These are phyloP conservation scores for Tautogolabrus adspersus DNA, from an alignment of 2,113 vertebrate genomes.

Conservation along the genomic window DNA sequence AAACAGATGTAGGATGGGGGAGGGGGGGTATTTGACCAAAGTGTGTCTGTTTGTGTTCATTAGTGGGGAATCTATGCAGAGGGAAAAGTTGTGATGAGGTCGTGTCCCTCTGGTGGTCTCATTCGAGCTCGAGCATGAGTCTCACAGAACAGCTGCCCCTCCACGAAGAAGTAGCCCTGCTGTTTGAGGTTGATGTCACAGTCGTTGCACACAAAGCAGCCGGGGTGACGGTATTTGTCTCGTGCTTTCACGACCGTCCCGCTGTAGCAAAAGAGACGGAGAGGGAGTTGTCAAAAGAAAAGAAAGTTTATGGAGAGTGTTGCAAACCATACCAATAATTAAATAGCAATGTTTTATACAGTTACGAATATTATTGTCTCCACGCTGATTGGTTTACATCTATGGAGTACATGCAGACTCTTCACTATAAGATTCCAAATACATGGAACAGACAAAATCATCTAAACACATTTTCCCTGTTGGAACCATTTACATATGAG, in stretches of 20 bases:
- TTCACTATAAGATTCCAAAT: too few relatives aligned
- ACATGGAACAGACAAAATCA: too few relatives aligned
- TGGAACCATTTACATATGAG: too few relatives aligned
- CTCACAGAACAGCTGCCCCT: constrained; percentile 97
- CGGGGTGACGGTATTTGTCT: constrained; percentile 93
- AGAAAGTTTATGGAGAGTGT: not conserved
- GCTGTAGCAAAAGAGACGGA: constrained; percentile 70
- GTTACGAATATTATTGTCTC: too few relatives aligned
- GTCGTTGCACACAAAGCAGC: constrained; percentile 96
- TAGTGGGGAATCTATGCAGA: constrained; percentile 80
- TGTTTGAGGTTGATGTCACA: constrained; percentile 97
- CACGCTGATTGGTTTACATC: too few relatives aligned
- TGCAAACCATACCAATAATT: too few relatives aligned
- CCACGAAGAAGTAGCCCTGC: constrained; percentile 97
- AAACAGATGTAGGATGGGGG: too few relatives aligned
- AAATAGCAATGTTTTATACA: too few relatives aligned
- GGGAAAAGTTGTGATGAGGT: constrained; percentile 89
- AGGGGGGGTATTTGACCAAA: not conserved
- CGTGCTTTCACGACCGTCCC: constrained; percentile 96
- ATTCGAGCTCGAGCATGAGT: constrained; percentile 90
- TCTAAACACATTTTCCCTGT: too few relatives aligned
- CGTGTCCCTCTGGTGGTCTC: constrained; percentile 92
- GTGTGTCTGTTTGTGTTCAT: constrained; percentile 23
- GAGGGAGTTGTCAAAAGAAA: not conserved
- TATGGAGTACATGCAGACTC: too few relatives aligned